phyloP scores from a whole-genome alignment of 2,113 vertebrate genomes.

The Poeciliopsis retropinna region DNA sequence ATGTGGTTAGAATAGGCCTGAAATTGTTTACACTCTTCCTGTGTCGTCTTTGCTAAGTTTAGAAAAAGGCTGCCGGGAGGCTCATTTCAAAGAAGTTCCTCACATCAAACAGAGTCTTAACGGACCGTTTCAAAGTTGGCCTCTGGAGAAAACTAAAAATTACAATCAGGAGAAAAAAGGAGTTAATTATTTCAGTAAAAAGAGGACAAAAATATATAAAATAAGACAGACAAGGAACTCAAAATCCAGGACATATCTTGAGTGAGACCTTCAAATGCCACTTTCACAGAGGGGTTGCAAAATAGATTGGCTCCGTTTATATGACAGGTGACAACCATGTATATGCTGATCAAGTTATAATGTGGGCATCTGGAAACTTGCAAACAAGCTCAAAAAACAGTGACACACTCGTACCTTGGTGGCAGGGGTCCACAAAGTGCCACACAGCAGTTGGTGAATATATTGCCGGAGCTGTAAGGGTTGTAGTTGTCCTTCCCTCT shows the following conservation, averaged over 20 bases:
- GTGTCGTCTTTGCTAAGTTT: slow-evolving; percentile 40
- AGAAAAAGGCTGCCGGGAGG: slow-evolving; percentile 44
- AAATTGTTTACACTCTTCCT: slow-evolving; percentile 43
- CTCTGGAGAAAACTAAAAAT: slow-evolving; percentile 31
- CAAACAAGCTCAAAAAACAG: slow-evolving; percentile 3
- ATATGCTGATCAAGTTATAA: background rate
- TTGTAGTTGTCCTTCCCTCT: slow-evolving; percentile 98
- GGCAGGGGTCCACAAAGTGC: slow-evolving; percentile 96
- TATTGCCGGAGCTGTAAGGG: slow-evolving; percentile 96
- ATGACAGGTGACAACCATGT: background rate
- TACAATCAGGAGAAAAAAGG: background rate
- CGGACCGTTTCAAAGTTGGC: slow-evolving; percentile 33
- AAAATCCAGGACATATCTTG: background rate
- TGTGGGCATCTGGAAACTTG: background rate
- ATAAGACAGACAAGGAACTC: background rate
- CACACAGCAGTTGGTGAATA: slow-evolving; percentile 95
- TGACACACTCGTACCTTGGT: slow-evolving; percentile 84
- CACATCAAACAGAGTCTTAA: slow-evolving; percentile 50
- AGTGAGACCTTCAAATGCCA: background rate
- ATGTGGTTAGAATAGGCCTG: slow-evolving; percentile 52
- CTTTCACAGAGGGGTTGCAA: background rate
- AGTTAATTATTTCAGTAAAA: background rate
- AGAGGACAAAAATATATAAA: background rate
- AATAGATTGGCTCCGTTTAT: background rate
- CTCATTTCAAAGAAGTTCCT: slow-evolving; percentile 46